Evolutionary conservation across 1,140 invertebrate genomes (phyloP).

Genomic region (Nylanderia fulva): DNA sequence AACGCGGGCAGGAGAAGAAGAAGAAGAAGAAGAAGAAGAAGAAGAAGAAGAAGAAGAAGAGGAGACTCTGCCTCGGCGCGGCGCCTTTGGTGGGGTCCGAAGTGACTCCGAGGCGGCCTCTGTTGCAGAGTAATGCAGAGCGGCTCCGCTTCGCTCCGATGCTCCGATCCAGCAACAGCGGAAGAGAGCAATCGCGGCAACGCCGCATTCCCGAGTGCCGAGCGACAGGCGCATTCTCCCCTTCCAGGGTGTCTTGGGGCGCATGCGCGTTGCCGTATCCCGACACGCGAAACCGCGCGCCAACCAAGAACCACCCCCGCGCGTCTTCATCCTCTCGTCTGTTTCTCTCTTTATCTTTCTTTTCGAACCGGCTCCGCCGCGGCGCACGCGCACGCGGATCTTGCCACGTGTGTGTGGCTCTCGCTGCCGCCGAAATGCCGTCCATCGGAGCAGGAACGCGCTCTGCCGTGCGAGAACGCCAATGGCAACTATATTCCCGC

Average conservation of each 20-base stretch:
- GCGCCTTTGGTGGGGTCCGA: slow-evolving; percentile 62
- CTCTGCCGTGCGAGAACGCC: slow-evolving; percentile 60
- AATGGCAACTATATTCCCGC: slow-evolving; percentile 64
- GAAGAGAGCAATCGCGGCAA: no score
- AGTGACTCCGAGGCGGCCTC: no score
- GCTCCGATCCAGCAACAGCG: slow-evolving; percentile 64
- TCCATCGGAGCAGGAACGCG: slow-evolving; percentile 49
- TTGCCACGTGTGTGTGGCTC: slow-evolving; percentile 76
- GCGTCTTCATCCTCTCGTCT: background rate
- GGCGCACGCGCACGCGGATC: slow-evolving; percentile 64
- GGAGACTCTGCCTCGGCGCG: slow-evolving; percentile 49
- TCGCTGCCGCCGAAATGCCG: slow-evolving; percentile 70
- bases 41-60: no score
- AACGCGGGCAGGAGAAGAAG: slow-evolving; percentile 46
- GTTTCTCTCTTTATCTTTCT: background rate
- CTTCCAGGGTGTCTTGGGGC: slow-evolving; percentile 49
- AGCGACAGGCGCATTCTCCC: slow-evolving; percentile 70
- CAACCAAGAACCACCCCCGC: slow-evolving; percentile 60
- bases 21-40: no score
- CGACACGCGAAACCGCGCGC: slow-evolving; percentile 69
- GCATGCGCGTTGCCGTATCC: slow-evolving; percentile 66
- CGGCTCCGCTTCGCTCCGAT: no score
- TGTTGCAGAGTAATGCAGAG: no score
- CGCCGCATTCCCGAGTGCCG: slow-evolving; percentile 65
- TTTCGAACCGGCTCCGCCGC: background rate